Percentiles rank a stretch among this genome's conserved stretches.
These are phyloP conservation scores for Cosmia trapezina DNA, from an alignment of 2,888 invertebrate species.

Conservation along the genomic window DNA sequence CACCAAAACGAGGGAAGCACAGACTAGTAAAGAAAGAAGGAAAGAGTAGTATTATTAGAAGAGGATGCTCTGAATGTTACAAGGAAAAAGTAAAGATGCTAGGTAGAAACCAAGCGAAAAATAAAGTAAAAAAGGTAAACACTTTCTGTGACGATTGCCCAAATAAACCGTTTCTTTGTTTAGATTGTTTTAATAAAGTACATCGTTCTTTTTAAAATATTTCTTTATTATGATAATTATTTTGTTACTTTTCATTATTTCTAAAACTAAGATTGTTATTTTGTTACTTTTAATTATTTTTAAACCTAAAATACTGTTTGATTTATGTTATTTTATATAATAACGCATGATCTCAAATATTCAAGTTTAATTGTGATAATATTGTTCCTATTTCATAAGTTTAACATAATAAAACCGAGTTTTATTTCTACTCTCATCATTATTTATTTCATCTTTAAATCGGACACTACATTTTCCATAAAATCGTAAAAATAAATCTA, in stretches of 20 bases:
- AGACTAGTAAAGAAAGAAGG: constrained; percentile 22
- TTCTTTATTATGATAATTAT: constrained; percentile 1
- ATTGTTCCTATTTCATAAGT: neutral
- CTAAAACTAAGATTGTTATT: neutral
- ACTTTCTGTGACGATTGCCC: constrained; percentile 16
- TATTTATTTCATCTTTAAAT: neutral
- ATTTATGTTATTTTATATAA: neutral
- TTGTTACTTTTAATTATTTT: too few species aligned
- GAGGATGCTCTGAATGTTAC: constrained; percentile 28
- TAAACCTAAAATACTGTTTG: neutral
- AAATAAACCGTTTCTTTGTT: constrained; percentile 22
- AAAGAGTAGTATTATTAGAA: constrained; percentile 20
- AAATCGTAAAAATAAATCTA: neutral
- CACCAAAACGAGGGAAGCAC: constrained; percentile 14
- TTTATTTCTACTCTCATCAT: neutral
- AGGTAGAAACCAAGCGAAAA: constrained; percentile 18
- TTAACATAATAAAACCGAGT: neutral
- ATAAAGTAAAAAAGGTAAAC: constrained; percentile 25
- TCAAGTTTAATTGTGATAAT: neutral
- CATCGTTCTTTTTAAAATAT: constrained; percentile 10
- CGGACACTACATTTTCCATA: neutral
- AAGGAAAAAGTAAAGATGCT: constrained; percentile 5
- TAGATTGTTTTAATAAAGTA: constrained; percentile 7
- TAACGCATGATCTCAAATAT: neutral
- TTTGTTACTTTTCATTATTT: neutral